A percentile compares a stretch with the other conserved stretches of the same genome.
phyloP scores from a whole-genome alignment of 2,888 invertebrate genomes.

The Hypena proboscidalis region DNA sequence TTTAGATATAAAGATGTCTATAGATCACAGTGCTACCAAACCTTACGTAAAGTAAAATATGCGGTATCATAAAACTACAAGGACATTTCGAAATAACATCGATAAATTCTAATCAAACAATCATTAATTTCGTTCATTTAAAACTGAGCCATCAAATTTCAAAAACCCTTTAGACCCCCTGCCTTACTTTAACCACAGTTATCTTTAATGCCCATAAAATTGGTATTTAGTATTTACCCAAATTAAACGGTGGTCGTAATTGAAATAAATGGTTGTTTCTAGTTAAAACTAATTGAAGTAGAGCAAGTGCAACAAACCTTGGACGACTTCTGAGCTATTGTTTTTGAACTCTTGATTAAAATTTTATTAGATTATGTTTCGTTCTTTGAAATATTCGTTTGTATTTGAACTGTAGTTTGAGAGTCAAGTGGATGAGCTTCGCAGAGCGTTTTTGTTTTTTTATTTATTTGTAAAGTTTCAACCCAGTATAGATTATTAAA shows the following conservation, averaged over 20 bases:
- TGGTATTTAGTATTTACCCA: constrained; percentile 82
- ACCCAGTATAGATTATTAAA: no score
- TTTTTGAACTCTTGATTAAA: constrained; percentile 28
- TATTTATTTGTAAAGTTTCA: no score
- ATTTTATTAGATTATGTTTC: constrained; percentile 29
- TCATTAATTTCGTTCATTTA: constrained; percentile 54
- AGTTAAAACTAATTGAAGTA: constrained; percentile 78
- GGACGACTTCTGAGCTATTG: constrained; percentile 25
- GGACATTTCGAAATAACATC: constrained; percentile 29
- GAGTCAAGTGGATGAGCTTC: no score
- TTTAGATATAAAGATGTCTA: no score
- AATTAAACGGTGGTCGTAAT: constrained; percentile 78
- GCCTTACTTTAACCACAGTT: constrained; percentile 61
- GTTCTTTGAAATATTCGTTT: neutral
- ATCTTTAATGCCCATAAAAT: constrained; percentile 76
- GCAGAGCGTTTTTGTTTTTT: no score
- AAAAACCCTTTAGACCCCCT: constrained; percentile 67
- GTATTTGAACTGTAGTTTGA: no score
- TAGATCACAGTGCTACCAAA: no score
- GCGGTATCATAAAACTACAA: neutral
- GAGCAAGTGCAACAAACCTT: constrained; percentile 60
- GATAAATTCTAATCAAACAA: constrained; percentile 70
- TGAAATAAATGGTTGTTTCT: constrained; percentile 82
- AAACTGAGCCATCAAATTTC: constrained; percentile 67
- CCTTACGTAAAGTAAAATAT: no score